These are phyloP conservation scores for Caracal caracal DNA, from an alignment of 2,113 vertebrate species.

Conservation along the genomic window DNA sequence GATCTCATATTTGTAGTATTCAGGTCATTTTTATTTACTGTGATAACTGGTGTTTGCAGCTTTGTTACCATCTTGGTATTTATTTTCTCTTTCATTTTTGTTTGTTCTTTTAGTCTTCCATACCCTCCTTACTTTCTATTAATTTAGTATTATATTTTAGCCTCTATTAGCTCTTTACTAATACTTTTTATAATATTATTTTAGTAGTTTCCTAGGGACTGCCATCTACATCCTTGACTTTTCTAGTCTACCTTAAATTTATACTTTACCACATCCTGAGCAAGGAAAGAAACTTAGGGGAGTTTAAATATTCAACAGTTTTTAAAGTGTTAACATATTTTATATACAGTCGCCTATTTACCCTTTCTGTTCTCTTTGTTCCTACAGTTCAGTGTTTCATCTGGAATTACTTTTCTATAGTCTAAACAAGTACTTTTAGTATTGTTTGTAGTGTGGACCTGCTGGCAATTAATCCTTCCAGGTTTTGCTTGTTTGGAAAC, in stretches of 20 bases:
- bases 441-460: not conserved
- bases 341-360: not conserved
- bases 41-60: not conserved
- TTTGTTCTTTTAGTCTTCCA: not conserved
- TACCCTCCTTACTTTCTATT: not conserved
- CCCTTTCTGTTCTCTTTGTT: not conserved
- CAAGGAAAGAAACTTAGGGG: not conserved
- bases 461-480: not conserved
- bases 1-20: not conserved
- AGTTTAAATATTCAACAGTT: constrained; percentile 31
- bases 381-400: not conserved
- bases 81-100: not conserved
- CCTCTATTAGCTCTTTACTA: not conserved
- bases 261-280: not conserved
- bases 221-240: not conserved
- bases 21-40: constrained; percentile 12
- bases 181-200: not conserved
- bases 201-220: not conserved
- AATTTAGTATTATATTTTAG: not conserved
- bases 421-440: not conserved
- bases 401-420: not conserved
- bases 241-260: not conserved
- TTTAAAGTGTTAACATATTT: not conserved
- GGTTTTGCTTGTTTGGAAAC: not conserved
- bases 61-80: not conserved